A percentile compares a stretch with the other conserved stretches of the same genome.
Evolutionary conservation across 2,113 vertebrate genomes (phyloP).

Genomic region (Rhinopomastus cyanomelas): DNA sequence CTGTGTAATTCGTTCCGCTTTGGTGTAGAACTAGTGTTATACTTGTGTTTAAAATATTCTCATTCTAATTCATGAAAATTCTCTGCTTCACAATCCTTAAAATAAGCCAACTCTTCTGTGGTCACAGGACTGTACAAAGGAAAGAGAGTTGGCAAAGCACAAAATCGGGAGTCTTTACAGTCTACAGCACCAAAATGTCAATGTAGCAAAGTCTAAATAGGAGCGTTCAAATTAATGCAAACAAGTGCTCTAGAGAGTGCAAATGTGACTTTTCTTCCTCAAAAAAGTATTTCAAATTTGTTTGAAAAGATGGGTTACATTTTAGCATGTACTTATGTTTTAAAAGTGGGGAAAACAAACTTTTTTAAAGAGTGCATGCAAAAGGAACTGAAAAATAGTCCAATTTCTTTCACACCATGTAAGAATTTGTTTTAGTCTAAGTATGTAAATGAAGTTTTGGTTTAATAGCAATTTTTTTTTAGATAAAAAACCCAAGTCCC

Average conservation of each 20-base stretch:
- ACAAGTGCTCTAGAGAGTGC: too few species aligned
- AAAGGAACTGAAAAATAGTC: neutral
- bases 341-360: neutral
- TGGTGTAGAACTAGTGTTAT: neutral
- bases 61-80: neutral
- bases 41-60: neutral
- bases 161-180: neutral
- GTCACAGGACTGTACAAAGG: neutral
- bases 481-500: neutral
- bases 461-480: neutral
- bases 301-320: neutral
- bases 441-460: neutral
- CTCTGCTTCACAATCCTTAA: neutral
- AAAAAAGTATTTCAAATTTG: neutral
- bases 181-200: neutral
- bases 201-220: neutral
- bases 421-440: neutral
- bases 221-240: neutral
- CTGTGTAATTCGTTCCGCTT: neutral
- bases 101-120: neutral
- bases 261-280: neutral
- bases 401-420: rapidly evolving
- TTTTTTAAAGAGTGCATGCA: neutral
- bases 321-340: neutral
- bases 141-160: neutral